A percentile compares a stretch with the other conserved stretches of the same genome.
Conservation (phyloP, 37 sponge, comb jelly and placozoan species). For the Oscarella lobularis region DNA sequence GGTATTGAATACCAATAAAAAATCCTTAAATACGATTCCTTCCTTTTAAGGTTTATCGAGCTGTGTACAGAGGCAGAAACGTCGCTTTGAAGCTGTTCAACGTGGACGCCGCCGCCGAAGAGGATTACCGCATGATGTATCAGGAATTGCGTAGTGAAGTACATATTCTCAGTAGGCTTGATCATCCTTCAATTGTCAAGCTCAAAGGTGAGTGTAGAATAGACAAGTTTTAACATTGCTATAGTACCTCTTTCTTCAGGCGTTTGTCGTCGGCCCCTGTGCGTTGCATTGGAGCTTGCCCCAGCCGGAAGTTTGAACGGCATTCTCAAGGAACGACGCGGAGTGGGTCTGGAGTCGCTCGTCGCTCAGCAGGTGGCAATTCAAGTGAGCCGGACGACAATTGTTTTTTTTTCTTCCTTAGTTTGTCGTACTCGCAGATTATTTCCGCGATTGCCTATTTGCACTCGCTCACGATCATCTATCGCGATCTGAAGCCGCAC, state of each 20-base stretch:
- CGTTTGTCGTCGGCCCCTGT: background rate
- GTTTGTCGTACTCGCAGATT: conserved; percentile 13
- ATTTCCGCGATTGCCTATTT: conserved; percentile 14
- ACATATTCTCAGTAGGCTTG: background rate
- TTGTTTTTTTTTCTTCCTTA: background rate
- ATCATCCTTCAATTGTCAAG: background rate
- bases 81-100: background rate
- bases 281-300: background rate
- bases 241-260: background rate
- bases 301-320: background rate
- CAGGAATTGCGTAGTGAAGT: background rate
- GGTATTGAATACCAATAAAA: background rate
- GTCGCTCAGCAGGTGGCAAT: background rate
- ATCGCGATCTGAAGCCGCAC: conserved; percentile 17
- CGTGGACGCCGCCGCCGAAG: background rate
- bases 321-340: background rate
- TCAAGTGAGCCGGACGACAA: background rate
- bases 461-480: conserved; percentile 16
- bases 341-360: background rate
- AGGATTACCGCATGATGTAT: background rate
- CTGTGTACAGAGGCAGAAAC: background rate
- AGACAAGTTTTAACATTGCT: background rate
- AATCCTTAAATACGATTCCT: background rate
- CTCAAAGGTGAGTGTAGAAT: background rate
- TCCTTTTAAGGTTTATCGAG: background rate